A percentile compares a stretch with the other conserved stretches of the same genome.
Evolutionary conservation across 1,140 invertebrate species (phyloP).

Genomic region (Neuroterus valhalla): DNA sequence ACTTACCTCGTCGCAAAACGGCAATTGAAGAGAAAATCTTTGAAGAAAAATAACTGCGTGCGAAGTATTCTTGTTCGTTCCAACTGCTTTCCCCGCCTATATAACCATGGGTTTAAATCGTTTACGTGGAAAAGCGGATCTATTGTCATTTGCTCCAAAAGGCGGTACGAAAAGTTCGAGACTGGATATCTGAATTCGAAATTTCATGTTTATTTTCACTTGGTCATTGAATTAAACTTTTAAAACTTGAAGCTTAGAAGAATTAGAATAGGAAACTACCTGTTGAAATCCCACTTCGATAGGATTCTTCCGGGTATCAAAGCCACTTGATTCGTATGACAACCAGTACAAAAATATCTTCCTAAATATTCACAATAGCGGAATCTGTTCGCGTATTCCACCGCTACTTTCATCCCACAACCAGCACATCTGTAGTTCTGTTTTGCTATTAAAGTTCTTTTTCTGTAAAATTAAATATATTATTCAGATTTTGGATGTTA

Average conservation of each 20-base stretch:
- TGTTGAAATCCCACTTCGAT: conserved; percentile 77
- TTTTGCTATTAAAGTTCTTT: conserved; percentile 80
- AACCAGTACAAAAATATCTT: conserved; percentile 92
- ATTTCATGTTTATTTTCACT: too few relatives aligned
- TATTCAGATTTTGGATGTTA: background rate
- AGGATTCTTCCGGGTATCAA: conserved; percentile 86
- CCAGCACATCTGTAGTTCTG: conserved; percentile 91
- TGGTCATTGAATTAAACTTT: too few relatives aligned
- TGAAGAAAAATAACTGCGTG: conserved; percentile 81
- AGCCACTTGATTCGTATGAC: conserved; percentile 86
- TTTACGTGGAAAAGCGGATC: conserved; percentile 88
- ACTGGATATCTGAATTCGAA: conserved; percentile 80
- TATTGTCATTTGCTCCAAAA: conserved; percentile 84
- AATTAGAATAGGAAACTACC: conserved; percentile 63
- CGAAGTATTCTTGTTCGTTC: conserved; percentile 78
- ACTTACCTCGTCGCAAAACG: conserved; percentile 78
- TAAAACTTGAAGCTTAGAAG: too few relatives aligned
- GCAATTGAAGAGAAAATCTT: conserved; percentile 82
- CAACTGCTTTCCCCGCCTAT: conserved; percentile 79
- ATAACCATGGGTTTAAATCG: conserved; percentile 82
- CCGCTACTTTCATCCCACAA: conserved; percentile 87
- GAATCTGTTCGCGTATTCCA: conserved; percentile 82
- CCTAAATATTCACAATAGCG: conserved; percentile 91
- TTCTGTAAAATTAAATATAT: conserved; percentile 74
- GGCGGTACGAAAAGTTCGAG: conserved; percentile 86